Evolutionary conservation across 2,797 vertebrate genomes (phyloP).

Genomic region (Chelidonichthys spinosus): DNA sequence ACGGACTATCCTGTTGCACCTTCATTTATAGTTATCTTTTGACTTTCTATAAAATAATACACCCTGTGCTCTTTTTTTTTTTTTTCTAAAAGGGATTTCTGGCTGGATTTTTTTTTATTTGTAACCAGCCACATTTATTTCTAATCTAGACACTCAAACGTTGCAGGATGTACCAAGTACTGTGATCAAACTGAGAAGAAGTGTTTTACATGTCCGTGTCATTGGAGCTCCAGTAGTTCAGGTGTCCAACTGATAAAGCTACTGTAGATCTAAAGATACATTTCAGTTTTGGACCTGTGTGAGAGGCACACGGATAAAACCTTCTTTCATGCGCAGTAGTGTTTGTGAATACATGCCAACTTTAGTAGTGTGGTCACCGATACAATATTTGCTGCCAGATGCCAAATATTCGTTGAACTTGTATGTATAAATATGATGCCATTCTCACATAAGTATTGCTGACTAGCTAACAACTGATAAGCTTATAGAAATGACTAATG

Average conservation of each 20-base stretch:
- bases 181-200: slow-evolving; percentile 36
- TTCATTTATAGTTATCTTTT: slow-evolving; percentile 18
- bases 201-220: slow-evolving; percentile 16
- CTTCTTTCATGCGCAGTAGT: slow-evolving; percentile 59
- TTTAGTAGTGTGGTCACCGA: slow-evolving; percentile 53
- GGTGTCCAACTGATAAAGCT: slow-evolving; percentile 35
- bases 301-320: slow-evolving; percentile 17
- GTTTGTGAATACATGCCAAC: slow-evolving; percentile 70
- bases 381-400: slow-evolving; percentile 63
- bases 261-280: slow-evolving; percentile 35
- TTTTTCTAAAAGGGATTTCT: not conserved
- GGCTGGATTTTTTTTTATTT: slow-evolving; percentile 6
- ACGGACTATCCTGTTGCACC: slow-evolving; percentile 31
- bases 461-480: slow-evolving; percentile 59
- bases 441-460: slow-evolving; percentile 63
- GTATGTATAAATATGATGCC: slow-evolving; percentile 67
- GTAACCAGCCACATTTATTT: slow-evolving; percentile 17
- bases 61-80: not conserved
- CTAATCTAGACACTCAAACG: slow-evolving; percentile 19
- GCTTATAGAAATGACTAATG: slow-evolving; percentile 55
- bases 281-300: slow-evolving; percentile 43
- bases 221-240: slow-evolving; percentile 32
- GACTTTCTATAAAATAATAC: slow-evolving; percentile 8
- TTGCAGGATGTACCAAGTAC: slow-evolving; percentile 35
- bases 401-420: slow-evolving; percentile 73